These are phyloP conservation scores for Pipistrellus kuhlii DNA, from an alignment of 2,797 vertebrate species.

Conservation along the genomic window DNA sequence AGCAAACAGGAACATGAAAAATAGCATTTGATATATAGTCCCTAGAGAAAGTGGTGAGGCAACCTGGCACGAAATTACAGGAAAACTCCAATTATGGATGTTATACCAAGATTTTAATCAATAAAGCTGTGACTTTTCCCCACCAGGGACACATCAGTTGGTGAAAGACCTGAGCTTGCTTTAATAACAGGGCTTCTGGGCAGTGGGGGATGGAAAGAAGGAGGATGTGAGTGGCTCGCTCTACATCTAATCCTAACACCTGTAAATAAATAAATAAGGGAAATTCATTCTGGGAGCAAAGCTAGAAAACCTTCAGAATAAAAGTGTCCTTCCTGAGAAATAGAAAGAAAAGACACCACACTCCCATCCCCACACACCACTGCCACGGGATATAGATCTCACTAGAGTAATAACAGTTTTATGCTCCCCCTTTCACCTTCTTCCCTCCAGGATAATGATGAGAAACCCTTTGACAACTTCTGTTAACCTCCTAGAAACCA, in stretches of 20 bases:
- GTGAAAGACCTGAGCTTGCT: constrained; percentile 70
- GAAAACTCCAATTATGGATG: constrained; percentile 79
- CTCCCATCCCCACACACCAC: rapidly evolving
- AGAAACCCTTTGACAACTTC: not conserved
- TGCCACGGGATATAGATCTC: not conserved
- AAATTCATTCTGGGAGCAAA: not conserved
- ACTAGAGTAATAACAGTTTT: not conserved
- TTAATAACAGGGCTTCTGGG: constrained; percentile 66
- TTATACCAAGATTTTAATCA: constrained; percentile 83
- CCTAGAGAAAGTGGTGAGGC: constrained; percentile 75
- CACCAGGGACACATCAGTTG: constrained; percentile 60
- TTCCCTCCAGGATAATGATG: not conserved
- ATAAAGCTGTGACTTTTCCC: constrained; percentile 76
- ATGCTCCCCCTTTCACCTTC: not conserved
- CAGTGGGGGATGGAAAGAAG: not conserved
- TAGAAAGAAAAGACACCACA: not conserved
- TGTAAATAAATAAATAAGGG: constrained; percentile 42
- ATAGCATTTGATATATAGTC: constrained; percentile 76
- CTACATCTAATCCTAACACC: not conserved
- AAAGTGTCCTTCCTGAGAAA: constrained; percentile 1
- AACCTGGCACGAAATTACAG: constrained; percentile 81
- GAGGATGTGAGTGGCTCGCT: not conserved
- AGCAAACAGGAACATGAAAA: constrained; percentile 76
- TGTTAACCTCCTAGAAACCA: not conserved
- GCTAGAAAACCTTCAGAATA: not conserved